Percentiles rank a stretch among this genome's conserved stretches.
Conservation (phyloP, 2,888 invertebrate species). For the Himalopsyche kuldschensis region DNA sequence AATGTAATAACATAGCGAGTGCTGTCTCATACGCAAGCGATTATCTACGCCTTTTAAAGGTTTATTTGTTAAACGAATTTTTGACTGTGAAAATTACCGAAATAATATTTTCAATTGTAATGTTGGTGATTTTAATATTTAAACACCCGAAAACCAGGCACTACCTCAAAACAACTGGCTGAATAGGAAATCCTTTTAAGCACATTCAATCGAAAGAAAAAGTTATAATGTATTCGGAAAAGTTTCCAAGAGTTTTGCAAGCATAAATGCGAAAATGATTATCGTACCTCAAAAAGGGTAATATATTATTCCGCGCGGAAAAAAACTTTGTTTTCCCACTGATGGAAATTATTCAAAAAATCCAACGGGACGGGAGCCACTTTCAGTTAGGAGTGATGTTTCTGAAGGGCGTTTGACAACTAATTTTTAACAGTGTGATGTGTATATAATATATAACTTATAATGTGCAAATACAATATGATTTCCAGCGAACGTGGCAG, state of each 20-base stretch:
- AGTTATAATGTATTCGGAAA: neutral
- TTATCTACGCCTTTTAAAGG: too few species aligned
- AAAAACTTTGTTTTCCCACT: neutral
- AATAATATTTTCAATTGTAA: too few species aligned
- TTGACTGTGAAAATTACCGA: too few species aligned
- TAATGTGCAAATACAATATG: too few species aligned
- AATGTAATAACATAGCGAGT: too few species aligned
- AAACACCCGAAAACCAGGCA: too few species aligned
- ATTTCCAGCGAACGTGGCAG: too few species aligned
- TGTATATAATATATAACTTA: too few species aligned
- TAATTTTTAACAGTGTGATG: neutral
- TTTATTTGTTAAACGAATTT: too few species aligned
- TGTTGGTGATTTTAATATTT: too few species aligned
- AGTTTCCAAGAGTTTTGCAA: neutral
- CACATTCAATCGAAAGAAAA: neutral
- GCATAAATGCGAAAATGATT: neutral
- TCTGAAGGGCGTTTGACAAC: neutral
- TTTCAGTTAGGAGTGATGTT: neutral
- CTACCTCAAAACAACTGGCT: neutral
- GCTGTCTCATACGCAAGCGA: too few species aligned
- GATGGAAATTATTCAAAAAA: neutral
- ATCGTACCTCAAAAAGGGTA: neutral
- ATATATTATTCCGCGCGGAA: neutral
- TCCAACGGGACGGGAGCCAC: neutral
- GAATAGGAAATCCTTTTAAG: neutral